Conservation (phyloP, 1,140 invertebrate species). For the Antheraea mylitta region DNA sequence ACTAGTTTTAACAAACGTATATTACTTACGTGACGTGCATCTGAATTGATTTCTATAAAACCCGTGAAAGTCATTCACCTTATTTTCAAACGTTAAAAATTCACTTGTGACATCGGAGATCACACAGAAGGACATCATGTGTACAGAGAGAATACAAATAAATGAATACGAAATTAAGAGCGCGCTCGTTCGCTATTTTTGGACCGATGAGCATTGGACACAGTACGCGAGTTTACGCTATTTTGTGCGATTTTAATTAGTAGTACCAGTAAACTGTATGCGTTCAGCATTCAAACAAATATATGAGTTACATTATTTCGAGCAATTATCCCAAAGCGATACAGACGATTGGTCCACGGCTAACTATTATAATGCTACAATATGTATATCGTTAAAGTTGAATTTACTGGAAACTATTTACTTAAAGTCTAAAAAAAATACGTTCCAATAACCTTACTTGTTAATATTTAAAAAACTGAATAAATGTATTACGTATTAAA, state of each 20-base stretch:
- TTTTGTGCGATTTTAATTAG: slow-evolving; percentile 28
- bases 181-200: slow-evolving; percentile 12
- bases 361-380: too few relatives aligned
- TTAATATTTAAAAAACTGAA: too few relatives aligned
- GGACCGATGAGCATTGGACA: slow-evolving; percentile 9
- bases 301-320: not conserved
- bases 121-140: not conserved
- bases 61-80: not conserved
- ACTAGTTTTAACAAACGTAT: too few relatives aligned
- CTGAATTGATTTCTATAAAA: not conserved
- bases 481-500: too few relatives aligned
- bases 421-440: too few relatives aligned
- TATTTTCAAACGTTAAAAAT: not conserved
- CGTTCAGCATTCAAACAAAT: slow-evolving; percentile 4
- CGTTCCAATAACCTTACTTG: too few relatives aligned
- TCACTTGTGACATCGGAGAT: not conserved
- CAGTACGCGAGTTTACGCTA: slow-evolving; percentile 20
- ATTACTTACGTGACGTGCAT: too few relatives aligned
- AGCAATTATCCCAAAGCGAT: not conserved
- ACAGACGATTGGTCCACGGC: not conserved
- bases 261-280: slow-evolving; percentile 14
- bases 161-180: slow-evolving; percentile 4
- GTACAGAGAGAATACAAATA: not conserved
- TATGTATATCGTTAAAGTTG: too few relatives aligned
- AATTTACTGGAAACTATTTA: too few relatives aligned